Evolutionary conservation across 2,113 vertebrate species (phyloP).

Genomic region (Cebus imitator): DNA sequence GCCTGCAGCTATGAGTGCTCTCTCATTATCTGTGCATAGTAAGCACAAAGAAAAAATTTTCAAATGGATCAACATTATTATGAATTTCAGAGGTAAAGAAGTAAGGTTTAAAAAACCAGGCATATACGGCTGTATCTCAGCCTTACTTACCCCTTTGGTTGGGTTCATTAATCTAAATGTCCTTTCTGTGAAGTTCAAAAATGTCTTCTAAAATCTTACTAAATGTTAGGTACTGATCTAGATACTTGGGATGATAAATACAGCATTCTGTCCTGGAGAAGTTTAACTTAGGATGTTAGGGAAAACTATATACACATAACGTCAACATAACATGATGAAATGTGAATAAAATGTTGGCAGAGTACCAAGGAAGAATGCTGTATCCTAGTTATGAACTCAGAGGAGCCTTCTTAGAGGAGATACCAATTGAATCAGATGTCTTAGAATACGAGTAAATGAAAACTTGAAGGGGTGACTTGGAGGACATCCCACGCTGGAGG

Average conservation of each 20-base stretch:
- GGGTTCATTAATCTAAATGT: neutral
- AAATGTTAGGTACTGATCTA: neutral
- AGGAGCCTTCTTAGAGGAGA: neutral
- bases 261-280: neutral
- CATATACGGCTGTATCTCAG: neutral
- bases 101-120: neutral
- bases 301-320: neutral
- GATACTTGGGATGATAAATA: neutral
- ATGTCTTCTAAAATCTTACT: neutral
- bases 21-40: slow-evolving; percentile 1
- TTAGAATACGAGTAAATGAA: neutral
- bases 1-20: neutral
- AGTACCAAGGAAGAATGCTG: neutral
- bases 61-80: neutral
- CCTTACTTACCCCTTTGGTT: neutral
- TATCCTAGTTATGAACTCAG: neutral
- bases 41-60: neutral
- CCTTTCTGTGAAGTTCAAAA: neutral
- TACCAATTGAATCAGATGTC: neutral
- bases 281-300: neutral
- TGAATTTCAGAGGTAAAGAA: neutral
- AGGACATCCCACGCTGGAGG: neutral
- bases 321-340: neutral
- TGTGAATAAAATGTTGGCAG: neutral
- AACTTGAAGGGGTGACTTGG: neutral